Evolutionary conservation across 2,888 invertebrate genomes (phyloP).

Genomic region (Drosophila planitibia): DNA sequence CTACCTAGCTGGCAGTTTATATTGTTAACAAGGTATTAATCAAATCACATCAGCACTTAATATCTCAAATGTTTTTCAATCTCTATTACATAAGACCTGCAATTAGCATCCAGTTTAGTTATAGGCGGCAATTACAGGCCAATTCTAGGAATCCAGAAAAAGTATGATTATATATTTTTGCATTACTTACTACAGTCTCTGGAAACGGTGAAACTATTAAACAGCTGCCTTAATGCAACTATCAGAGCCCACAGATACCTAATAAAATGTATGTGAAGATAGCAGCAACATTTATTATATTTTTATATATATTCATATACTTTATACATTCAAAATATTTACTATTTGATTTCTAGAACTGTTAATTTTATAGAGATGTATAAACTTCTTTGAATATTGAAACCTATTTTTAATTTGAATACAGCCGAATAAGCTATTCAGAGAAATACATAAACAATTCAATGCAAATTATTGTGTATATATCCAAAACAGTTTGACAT

Average conservation of each 20-base stretch:
- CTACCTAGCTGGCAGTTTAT: neutral
- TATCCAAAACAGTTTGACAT: neutral
- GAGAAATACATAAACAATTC: neutral
- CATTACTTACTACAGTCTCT: neutral
- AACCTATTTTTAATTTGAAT: neutral
- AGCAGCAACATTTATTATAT: too few species aligned
- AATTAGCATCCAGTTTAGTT: slow-evolving; percentile 8
- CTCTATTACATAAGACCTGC: neutral
- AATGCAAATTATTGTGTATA: neutral
- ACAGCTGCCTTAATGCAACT: too few species aligned
- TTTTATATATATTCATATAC: too few species aligned
- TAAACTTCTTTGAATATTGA: neutral
- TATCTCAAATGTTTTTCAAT: neutral
- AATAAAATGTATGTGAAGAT: too few species aligned
- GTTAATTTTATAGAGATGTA: neutral
- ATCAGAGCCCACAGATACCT: too few species aligned
- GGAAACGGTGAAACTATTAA: too few species aligned
- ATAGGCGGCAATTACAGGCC: neutral
- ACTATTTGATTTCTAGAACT: neutral
- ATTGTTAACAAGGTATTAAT: slow-evolving; percentile 10
- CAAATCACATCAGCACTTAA: neutral
- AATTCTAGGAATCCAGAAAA: neutral
- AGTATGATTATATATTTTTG: neutral
- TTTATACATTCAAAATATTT: too few species aligned
- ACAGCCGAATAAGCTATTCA: neutral